phyloP scores from a whole-genome alignment of 2,888 invertebrate genomes.

The Griposia aprilina region DNA sequence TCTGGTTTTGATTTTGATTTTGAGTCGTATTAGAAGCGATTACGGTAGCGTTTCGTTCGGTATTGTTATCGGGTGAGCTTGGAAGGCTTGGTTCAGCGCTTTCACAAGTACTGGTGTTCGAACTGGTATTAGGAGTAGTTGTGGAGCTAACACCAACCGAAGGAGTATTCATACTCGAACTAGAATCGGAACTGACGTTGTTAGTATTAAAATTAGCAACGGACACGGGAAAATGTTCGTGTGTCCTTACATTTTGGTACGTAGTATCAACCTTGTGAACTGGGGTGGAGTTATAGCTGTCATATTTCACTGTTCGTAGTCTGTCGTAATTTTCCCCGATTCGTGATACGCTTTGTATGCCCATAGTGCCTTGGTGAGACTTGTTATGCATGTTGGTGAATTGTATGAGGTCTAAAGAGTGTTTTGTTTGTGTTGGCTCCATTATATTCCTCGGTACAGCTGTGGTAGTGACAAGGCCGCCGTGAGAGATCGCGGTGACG shows the following conservation, averaged over 20 bases:
- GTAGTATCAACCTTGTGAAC: slow-evolving; percentile 80
- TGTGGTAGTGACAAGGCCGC: slow-evolving; percentile 72
- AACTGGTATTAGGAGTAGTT: slow-evolving; percentile 93
- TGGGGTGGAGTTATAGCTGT: slow-evolving; percentile 78
- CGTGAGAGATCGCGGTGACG: slow-evolving; percentile 72
- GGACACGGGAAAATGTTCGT: slow-evolving; percentile 80
- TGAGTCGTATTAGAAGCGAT: slow-evolving; percentile 67
- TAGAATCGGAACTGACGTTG: slow-evolving; percentile 92
- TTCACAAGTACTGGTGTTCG: slow-evolving; percentile 93
- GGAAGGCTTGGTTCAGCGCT: slow-evolving; percentile 94
- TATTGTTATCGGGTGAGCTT: slow-evolving; percentile 90
- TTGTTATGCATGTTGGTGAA: slow-evolving; percentile 80
- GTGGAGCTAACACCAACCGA: slow-evolving; percentile 91
- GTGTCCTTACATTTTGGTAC: slow-evolving; percentile 81
- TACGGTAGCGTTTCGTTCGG: slow-evolving; percentile 68
- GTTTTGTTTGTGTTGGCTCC: slow-evolving; percentile 81
- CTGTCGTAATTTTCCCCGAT: slow-evolving; percentile 81
- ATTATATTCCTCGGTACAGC: slow-evolving; percentile 79
- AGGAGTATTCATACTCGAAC: slow-evolving; percentile 92
- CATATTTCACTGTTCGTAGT: slow-evolving; percentile 78
- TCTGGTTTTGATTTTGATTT: slow-evolving; percentile 66
- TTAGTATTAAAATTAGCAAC: slow-evolving; percentile 80
- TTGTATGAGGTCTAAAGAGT: slow-evolving; percentile 83
- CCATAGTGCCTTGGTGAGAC: slow-evolving; percentile 73
- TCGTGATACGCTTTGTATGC: slow-evolving; percentile 79